Conservation (phyloP, 2,113 vertebrate species). For the Dicaeum eximium region DNA sequence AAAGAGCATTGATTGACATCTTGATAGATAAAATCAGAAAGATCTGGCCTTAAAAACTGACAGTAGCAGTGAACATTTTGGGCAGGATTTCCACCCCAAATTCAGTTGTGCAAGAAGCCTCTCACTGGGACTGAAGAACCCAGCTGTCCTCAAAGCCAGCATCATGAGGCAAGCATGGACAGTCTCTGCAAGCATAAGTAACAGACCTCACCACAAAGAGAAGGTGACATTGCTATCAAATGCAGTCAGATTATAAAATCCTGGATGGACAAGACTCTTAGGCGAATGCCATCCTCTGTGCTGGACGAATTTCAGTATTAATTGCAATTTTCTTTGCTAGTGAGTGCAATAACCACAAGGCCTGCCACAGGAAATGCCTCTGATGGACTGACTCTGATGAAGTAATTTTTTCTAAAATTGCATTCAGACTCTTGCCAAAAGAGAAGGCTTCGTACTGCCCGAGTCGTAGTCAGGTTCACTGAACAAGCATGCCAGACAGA, state of each 20-base stretch:
- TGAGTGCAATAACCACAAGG: background rate
- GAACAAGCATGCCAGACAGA: background rate
- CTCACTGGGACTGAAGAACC: fast-evolving
- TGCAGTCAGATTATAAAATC: background rate
- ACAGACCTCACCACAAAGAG: background rate
- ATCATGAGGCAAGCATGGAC: fast-evolving
- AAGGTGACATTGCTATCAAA: background rate
- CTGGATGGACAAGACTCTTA: background rate
- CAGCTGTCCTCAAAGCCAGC: background rate
- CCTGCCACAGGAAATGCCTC: background rate
- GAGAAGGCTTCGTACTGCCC: background rate
- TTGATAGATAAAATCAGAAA: background rate
- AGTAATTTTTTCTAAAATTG: background rate
- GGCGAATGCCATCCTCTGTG: background rate
- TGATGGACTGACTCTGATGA: background rate
- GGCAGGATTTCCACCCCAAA: background rate
- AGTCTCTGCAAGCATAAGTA: fast-evolving
- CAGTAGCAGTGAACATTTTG: background rate
- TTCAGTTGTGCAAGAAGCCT: background rate
- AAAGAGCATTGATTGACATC: background rate
- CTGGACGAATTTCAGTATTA: background rate
- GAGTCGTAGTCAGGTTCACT: background rate
- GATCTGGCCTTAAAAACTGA: background rate
- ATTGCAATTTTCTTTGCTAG: background rate
- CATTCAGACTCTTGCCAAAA: background rate